Conservation (phyloP, 2,113 vertebrate genomes). For the Tragelaphus buxtoni region DNA sequence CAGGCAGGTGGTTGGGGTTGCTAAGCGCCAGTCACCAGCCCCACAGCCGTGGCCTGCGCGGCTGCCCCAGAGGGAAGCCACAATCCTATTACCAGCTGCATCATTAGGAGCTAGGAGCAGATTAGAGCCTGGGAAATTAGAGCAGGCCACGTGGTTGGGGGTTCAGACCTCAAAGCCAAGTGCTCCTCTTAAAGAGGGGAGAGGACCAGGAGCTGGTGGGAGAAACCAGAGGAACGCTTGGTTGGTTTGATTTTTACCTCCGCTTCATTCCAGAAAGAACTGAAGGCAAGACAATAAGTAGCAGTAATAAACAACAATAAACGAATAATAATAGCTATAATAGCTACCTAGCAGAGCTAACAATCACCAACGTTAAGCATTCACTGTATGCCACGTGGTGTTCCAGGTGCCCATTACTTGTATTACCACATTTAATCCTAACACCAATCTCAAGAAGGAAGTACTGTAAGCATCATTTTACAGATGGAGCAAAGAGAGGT, state of each 20-base stretch:
- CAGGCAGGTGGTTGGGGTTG: constrained; percentile 20
- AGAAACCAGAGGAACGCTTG: not conserved
- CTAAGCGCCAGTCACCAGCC: constrained; percentile 79
- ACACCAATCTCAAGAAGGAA: not conserved
- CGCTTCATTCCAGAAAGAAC: not conserved
- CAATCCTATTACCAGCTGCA: constrained; percentile 95
- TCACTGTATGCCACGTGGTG: not conserved
- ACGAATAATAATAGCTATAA: not conserved
- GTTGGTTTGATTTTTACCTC: not conserved
- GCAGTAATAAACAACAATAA: not conserved
- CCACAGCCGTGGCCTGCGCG: constrained; percentile 85
- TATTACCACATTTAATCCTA: not conserved
- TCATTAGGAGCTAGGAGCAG: constrained; percentile 91
- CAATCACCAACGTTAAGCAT: not conserved
- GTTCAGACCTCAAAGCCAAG: not conserved
- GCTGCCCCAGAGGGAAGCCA: constrained; percentile 91
- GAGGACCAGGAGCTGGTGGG: not conserved
- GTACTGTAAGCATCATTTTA: not conserved
- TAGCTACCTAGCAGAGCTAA: not conserved
- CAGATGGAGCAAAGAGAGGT: not conserved
- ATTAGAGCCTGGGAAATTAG: constrained; percentile 96
- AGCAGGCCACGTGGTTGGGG: constrained; percentile 73
- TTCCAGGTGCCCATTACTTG: not conserved
- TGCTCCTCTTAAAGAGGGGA: not conserved
- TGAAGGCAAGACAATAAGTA: not conserved